Evolutionary conservation across 2,797 vertebrate genomes (phyloP).

Genomic region (Peromyscus melanophrys): DNA sequence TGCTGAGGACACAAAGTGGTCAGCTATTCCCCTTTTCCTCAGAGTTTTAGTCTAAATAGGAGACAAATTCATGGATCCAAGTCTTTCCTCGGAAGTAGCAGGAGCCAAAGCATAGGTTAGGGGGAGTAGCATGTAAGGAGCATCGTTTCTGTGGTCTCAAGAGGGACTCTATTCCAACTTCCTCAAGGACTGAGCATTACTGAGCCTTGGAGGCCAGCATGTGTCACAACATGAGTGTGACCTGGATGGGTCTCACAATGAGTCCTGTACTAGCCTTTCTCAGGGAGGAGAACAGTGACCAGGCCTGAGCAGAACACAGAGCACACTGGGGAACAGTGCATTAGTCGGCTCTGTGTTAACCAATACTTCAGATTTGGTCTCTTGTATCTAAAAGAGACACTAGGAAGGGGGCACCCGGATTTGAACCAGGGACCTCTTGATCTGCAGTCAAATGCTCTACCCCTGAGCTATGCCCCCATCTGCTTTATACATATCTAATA

Average conservation of each 20-base stretch:
- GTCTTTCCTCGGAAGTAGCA: background rate
- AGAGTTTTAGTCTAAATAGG: background rate
- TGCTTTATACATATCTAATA: accelerated
- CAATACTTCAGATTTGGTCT: background rate
- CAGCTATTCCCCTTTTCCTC: background rate
- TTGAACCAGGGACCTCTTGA: constrained; percentile 90
- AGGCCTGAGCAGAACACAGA: background rate
- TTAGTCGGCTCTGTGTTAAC: background rate
- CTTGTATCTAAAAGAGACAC: background rate
- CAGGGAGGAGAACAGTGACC: background rate
- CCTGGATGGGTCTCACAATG: background rate
- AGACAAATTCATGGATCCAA: background rate
- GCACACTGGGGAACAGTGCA: background rate
- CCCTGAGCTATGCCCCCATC: constrained; percentile 88
- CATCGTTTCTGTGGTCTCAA: too few species aligned
- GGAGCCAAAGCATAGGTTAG: background rate
- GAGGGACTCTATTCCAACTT: too few species aligned
- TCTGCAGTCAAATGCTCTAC: constrained; percentile 90
- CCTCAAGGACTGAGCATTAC: too few species aligned
- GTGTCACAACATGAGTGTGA: background rate
- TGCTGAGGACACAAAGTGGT: background rate
- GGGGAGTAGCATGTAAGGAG: background rate
- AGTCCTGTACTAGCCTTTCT: background rate
- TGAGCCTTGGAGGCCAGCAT: background rate
- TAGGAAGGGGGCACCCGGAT: constrained; percentile 84